Conservation (phyloP, 2,113 vertebrate species). For the Panthera leo region DNA sequence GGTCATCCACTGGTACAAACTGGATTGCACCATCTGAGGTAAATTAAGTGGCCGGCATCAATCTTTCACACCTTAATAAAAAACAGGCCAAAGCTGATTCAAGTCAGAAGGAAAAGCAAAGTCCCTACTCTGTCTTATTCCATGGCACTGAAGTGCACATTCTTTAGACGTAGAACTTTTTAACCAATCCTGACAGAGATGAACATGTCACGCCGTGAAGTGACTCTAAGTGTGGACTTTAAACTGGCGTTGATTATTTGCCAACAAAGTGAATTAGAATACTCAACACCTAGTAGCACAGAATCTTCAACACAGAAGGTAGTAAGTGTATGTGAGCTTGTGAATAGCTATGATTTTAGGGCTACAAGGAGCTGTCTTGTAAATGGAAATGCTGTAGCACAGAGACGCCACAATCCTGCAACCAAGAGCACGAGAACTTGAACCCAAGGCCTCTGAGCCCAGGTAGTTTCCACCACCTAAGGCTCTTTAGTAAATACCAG, state of each 20-base stretch:
- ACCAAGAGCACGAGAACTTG: background rate
- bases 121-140: background rate
- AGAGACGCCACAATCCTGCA: background rate
- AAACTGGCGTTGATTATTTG: background rate
- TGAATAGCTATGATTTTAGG: background rate
- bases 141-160: background rate
- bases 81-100: slow-evolving; percentile 1
- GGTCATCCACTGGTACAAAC: background rate
- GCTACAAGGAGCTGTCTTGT: background rate
- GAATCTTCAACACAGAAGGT: background rate
- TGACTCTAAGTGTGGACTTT: background rate
- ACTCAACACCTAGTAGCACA: background rate
- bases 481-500: background rate
- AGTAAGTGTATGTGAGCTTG: background rate
- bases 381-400: accelerated
- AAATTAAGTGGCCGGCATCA: background rate
- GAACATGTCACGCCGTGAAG: background rate
- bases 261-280: background rate
- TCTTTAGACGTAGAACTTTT: background rate
- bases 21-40: background rate
- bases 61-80: slow-evolving; percentile 55
- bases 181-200: background rate
- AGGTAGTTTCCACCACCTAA: background rate
- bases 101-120: background rate
- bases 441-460: background rate